Evolutionary conservation across 1,140 invertebrate species (phyloP).

Genomic region (Teleogryllus occipitalis): DNA sequence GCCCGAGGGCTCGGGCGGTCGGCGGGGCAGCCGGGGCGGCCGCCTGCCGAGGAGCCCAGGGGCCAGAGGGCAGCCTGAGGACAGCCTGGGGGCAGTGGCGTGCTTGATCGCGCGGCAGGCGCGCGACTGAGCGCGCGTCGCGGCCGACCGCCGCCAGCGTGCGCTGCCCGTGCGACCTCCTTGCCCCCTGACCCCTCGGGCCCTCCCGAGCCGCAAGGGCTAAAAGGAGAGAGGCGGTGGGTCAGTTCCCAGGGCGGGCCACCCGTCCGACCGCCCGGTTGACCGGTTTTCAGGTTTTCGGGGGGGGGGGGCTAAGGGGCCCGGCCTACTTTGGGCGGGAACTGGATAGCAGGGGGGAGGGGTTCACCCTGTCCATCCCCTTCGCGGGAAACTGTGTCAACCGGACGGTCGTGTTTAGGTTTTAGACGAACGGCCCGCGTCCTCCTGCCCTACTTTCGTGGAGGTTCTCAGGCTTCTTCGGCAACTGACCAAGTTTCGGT

Average conservation of each 20-base stretch:
- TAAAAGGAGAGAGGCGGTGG: neutral
- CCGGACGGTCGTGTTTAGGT: neutral
- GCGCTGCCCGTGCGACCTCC: neutral
- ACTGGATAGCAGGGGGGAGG: too few species aligned
- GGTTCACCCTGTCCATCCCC: neutral
- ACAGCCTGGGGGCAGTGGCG: too few species aligned
- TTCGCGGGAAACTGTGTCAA: neutral
- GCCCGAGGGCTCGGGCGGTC: too few species aligned
- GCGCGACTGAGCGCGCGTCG: neutral
- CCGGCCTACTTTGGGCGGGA: neutral
- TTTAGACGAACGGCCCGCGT: neutral
- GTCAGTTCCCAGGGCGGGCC: neutral
- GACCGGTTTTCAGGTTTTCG: neutral
- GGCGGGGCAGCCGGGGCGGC: neutral
- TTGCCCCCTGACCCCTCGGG: neutral
- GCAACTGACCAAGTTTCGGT: neutral
- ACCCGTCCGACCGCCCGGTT: neutral
- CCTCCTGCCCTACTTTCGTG: neutral
- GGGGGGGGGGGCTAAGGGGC: neutral
- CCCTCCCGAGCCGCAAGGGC: neutral
- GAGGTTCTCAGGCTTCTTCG: neutral
- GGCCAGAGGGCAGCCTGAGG: too few species aligned
- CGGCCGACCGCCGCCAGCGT: neutral
- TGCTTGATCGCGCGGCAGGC: neutral
- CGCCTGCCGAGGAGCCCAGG: too few species aligned